phyloP scores from a whole-genome alignment of 2,113 vertebrate species.

The Anguilla japonica region DNA sequence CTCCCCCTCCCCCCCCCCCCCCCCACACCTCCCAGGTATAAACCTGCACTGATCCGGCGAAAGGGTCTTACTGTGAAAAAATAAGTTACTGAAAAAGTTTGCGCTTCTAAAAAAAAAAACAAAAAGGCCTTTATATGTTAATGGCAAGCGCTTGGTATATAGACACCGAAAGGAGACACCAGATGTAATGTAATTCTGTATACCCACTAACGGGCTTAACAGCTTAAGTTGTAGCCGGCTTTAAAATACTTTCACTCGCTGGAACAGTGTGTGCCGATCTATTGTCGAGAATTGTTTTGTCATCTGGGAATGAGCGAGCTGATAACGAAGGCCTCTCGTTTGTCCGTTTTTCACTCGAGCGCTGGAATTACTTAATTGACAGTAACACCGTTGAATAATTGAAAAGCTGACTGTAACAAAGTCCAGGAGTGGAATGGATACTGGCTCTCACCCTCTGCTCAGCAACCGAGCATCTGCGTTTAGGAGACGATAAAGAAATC shows the following conservation, averaged over 20 bases:
- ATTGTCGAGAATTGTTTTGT: background rate
- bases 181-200: background rate
- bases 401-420: conserved; percentile 14
- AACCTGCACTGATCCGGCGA: background rate
- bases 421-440: conserved; percentile 23
- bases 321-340: background rate
- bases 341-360: background rate
- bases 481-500: conserved; percentile 54
- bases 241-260: background rate
- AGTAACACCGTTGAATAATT: conserved; percentile 12
- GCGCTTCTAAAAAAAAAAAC: background rate
- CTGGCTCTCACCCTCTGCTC: conserved; percentile 43
- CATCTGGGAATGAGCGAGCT: background rate
- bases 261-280: background rate
- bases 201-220: background rate
- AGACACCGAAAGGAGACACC: background rate
- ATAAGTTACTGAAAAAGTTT: background rate
- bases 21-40: background rate
- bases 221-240: background rate
- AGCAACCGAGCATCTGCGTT: conserved; percentile 51
- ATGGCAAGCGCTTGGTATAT: background rate
- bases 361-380: background rate
- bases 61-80: background rate
- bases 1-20: too few species aligned
- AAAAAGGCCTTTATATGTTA: background rate